Conservation (phyloP, 2,113 vertebrate species). For the Scalopus aquaticus region DNA sequence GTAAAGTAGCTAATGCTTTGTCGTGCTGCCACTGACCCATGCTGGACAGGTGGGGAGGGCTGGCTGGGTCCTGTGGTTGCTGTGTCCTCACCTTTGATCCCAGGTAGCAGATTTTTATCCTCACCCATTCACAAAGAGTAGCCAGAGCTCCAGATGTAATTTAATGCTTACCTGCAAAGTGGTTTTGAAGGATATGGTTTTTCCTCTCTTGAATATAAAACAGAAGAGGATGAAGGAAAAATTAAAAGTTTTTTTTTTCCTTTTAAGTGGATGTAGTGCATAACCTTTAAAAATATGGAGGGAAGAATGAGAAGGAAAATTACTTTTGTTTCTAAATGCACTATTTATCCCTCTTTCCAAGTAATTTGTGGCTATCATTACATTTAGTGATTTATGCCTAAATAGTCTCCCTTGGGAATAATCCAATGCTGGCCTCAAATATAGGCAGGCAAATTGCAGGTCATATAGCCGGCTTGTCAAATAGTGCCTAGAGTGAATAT, state of each 20-base stretch:
- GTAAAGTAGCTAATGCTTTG: background rate
- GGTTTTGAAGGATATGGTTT: background rate
- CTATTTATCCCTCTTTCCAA: conserved; percentile 31
- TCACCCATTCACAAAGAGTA: background rate
- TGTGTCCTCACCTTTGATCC: background rate
- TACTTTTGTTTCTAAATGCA: conserved; percentile 48
- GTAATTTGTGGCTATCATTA: conserved; percentile 20
- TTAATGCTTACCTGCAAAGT: background rate
- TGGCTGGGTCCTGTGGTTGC: background rate
- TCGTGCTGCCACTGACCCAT: background rate
- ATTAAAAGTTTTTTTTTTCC: background rate
- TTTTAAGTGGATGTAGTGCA: background rate
- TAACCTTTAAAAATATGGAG: background rate
- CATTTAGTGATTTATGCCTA: conserved; percentile 56
- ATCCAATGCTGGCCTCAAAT: conserved; percentile 18
- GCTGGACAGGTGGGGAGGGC: background rate
- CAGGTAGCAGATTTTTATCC: background rate
- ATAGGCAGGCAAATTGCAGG: background rate
- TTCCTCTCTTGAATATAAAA: conserved; percentile 11
- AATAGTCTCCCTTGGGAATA: background rate
- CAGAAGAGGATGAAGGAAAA: background rate
- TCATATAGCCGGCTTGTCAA: background rate
- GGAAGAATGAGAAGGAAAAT: conserved; percentile 45
- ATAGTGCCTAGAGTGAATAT: background rate
- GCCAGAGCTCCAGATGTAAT: background rate